Evolutionary conservation across 2,113 vertebrate species (phyloP).

Genomic region (Calyptommatus sinebrachiatus): DNA sequence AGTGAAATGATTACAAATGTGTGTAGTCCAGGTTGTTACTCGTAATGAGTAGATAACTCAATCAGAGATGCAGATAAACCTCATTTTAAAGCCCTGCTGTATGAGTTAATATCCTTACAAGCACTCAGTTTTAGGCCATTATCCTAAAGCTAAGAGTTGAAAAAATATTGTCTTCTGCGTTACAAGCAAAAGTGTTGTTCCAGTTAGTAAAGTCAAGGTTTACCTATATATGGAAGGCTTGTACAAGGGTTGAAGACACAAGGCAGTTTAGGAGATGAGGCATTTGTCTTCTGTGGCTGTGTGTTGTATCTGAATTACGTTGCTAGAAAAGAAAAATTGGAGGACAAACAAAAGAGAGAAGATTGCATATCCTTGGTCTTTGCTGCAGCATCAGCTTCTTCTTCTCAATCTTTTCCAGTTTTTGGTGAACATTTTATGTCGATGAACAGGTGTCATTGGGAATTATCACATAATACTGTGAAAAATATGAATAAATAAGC

Average conservation of each 20-base stretch:
- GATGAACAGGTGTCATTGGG: background rate
- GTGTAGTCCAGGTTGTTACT: background rate
- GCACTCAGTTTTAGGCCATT: too few species aligned
- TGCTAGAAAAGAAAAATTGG: background rate
- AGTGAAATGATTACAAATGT: background rate
- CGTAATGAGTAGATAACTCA: background rate
- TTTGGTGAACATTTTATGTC: background rate
- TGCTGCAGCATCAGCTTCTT: background rate
- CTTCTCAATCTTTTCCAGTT: background rate
- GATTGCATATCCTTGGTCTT: background rate
- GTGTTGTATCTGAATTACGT: background rate
- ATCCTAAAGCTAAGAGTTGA: too few species aligned
- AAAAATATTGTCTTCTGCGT: too few species aligned
- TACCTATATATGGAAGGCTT: background rate
- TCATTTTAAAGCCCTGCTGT: too few species aligned
- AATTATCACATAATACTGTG: background rate
- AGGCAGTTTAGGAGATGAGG: background rate
- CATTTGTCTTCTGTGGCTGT: background rate
- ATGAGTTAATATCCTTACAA: too few species aligned
- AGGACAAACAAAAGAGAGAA: background rate
- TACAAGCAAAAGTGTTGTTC: too few species aligned
- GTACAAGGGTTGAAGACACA: constrained; percentile 4
- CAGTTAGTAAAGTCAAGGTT: too few species aligned
- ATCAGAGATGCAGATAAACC: background rate
- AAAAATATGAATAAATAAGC: background rate